Conservation (phyloP, 1,140 invertebrate species). For the Rhizoglyphus robini region DNA sequence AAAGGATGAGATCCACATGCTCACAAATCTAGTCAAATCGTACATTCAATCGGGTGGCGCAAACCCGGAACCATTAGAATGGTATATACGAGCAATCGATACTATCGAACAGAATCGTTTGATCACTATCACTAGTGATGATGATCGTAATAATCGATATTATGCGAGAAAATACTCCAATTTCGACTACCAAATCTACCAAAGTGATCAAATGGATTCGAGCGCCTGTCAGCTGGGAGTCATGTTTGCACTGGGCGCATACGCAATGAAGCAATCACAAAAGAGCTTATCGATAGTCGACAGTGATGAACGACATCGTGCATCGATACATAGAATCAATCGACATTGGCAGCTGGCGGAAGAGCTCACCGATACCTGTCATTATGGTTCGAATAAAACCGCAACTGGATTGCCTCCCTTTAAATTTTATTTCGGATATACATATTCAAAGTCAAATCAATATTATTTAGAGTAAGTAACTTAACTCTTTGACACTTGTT, state of each 20-base stretch:
- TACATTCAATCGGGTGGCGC: neutral
- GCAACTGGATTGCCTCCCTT: neutral
- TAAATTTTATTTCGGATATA: neutral
- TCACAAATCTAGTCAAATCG: neutral
- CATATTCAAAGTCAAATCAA: conserved; percentile 70
- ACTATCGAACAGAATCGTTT: neutral
- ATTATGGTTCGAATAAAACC: neutral
- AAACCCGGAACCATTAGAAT: neutral
- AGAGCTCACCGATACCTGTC: neutral
- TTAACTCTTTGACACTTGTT: conserved; percentile 38
- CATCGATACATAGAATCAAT: no score
- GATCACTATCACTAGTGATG: no score
- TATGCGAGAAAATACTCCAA: neutral
- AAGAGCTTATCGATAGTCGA: no score
- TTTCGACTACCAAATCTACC: neutral
- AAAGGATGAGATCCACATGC: neutral
- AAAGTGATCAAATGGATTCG: neutral
- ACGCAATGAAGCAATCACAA: no score
- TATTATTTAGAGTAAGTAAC: conserved; percentile 77
- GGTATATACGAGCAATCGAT: neutral
- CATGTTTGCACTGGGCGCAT: neutral
- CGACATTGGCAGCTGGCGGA: neutral
- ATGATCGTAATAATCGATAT: no score
- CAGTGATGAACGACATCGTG: no score
- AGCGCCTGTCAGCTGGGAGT: neutral